A percentile compares a stretch with the other conserved stretches of the same genome.
phyloP scores from a whole-genome alignment of 2,888 invertebrate species.

The Tenthredo notha region DNA sequence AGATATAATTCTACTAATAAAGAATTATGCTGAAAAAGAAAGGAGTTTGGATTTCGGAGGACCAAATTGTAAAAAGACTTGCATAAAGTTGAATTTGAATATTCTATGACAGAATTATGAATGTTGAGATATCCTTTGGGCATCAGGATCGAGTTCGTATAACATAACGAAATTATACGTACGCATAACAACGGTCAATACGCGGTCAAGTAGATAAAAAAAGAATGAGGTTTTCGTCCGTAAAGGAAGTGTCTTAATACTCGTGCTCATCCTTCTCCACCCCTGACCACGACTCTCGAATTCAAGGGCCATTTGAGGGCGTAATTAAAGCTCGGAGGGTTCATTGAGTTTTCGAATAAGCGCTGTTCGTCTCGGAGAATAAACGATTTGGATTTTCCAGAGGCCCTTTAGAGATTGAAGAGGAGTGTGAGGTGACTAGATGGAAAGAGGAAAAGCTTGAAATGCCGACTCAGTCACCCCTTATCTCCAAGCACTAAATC shows the following conservation, averaged over 20 bases:
- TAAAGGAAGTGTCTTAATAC: constrained; percentile 50
- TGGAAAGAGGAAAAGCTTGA: constrained; percentile 50
- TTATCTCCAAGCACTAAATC: constrained; percentile 51
- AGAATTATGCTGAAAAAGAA: too few species aligned
- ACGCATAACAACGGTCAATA: constrained; percentile 5
- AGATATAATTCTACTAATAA: too few species aligned
- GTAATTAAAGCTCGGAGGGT: constrained; percentile 52
- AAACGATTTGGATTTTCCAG: constrained; percentile 48
- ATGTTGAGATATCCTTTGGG: neutral
- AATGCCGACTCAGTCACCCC: constrained; percentile 51
- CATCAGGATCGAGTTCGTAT: neutral
- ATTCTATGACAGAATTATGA: neutral
- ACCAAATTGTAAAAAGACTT: too few species aligned
- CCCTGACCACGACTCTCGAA: constrained; percentile 46
- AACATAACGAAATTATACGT: constrained; percentile 12
- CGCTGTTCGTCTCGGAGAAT: constrained; percentile 49
- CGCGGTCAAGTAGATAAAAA: constrained; percentile 20
- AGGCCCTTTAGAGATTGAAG: constrained; percentile 45
- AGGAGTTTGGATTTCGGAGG: too few species aligned
- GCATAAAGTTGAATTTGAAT: too few species aligned
- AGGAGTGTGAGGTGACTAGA: constrained; percentile 43
- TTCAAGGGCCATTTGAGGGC: constrained; percentile 50
- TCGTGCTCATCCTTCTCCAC: constrained; percentile 43
- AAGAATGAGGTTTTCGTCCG: constrained; percentile 25
- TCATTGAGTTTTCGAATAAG: constrained; percentile 47